Base-by-base conservation (phyloP, 1,140 invertebrate genomes). In the Bombus pyrosoma region DNA sequence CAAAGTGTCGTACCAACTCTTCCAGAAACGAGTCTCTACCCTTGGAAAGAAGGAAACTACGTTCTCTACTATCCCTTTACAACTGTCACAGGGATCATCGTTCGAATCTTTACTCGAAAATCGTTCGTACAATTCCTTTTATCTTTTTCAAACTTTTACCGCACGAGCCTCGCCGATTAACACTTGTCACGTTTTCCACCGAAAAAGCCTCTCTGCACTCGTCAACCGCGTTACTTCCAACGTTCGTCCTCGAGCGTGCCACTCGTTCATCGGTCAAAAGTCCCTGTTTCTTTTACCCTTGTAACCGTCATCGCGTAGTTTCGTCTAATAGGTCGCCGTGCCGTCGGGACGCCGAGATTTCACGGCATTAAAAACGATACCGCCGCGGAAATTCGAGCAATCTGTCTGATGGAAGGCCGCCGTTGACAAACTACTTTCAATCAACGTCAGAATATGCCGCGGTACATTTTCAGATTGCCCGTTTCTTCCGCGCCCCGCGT, bases 391-490 rank as follows among this genome's bases (percentile, higher is more conserved):
- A 69, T 83, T 78, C 82, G 64, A 69, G 74, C 74, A 83, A 83
- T 83, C 74, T 83, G 66, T 59, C 82, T 78, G 82, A 83, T 83
- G 82, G 82, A 77, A 47, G 34, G 10, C 53, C 32, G 32, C 37
- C 73, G 41, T 34, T 77, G 82, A 78, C 73, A 83, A 83, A 83
- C 81, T 83, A 83, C 82, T 83, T 78, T 83, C 82, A 83, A 78
- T 77, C 74, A 78, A 34, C 74, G 82, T 15, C n/a, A 69, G 82
- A 78, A 77, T 78, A 69, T 47, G 34, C n/a, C 74, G 64, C 37
- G 82, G 34, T 53, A 39, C 82, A 78, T 83, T 69, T 69, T 57
- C 66, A 83, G 73, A 77, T 83, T 83, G 62, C 74, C 43, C 15
- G 25, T 22, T 75, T 32, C 57, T 74, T 82, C n/a, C 69, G 22